A percentile compares a stretch with the other conserved stretches of the same genome.
phyloP scores from a whole-genome alignment of 1,140 invertebrate species.

The Hirudo medicinalis region DNA sequence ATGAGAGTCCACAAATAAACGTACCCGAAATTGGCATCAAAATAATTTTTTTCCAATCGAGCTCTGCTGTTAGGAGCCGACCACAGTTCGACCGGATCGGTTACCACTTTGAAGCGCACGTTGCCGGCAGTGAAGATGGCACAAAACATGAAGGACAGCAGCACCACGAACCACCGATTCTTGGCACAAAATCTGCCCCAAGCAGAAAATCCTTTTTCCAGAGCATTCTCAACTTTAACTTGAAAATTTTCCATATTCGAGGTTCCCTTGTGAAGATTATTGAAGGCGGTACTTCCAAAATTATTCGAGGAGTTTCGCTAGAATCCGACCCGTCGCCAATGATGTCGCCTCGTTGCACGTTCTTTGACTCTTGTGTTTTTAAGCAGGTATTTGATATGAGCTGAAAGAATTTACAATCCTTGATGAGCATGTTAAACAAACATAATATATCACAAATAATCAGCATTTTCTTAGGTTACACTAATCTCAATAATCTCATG shows the following conservation, averaged over 20 bases:
- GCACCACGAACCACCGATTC: slow-evolving; percentile 61
- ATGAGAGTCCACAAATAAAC: neutral
- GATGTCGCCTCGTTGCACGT: neutral
- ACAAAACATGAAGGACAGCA: slow-evolving; percentile 51
- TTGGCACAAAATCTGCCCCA: slow-evolving; percentile 68
- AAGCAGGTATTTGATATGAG: slow-evolving; percentile 1
- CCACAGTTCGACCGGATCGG: slow-evolving; percentile 93
- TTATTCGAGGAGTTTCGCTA: neutral
- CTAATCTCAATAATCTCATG: neutral
- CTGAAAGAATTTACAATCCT: neutral
- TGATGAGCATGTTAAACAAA: too few relatives aligned
- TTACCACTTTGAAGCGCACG: slow-evolving; percentile 62
- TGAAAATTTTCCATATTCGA: slow-evolving; percentile 53
- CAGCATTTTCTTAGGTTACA: neutral
- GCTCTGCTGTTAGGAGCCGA: slow-evolving; percentile 71
- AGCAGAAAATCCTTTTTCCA: slow-evolving; percentile 61
- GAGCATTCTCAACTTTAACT: slow-evolving; percentile 56
- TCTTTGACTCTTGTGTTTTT: neutral
- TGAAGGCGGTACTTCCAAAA: neutral
- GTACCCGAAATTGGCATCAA: slow-evolving; percentile 58
- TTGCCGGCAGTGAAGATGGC: slow-evolving; percentile 51
- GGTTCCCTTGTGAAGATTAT: slow-evolving; percentile 10
- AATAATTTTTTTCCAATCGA: slow-evolving; percentile 72
- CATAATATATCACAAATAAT: too few relatives aligned
- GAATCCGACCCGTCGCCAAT: too few relatives aligned